phyloP scores from a whole-genome alignment of 2,888 invertebrate species.

The Meteorus colon region DNA sequence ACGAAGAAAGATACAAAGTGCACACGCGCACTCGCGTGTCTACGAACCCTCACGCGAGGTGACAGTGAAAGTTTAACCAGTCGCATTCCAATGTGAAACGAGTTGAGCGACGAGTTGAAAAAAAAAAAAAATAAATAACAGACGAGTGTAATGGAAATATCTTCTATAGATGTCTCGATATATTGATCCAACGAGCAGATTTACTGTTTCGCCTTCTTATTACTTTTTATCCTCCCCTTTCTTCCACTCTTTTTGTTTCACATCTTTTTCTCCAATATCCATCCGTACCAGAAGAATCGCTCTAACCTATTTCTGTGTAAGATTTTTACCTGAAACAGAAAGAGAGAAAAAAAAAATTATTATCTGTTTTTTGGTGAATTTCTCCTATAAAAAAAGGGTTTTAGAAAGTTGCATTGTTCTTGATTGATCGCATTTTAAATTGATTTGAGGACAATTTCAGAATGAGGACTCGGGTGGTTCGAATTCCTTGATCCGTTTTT shows the following conservation, averaged over 20 bases:
- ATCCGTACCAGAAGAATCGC: constrained; percentile 16
- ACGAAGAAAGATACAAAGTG: neutral
- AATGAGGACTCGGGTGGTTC: no score
- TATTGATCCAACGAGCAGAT: constrained; percentile 40
- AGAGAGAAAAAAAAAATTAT: neutral
- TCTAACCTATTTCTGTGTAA: neutral
- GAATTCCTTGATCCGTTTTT: no score
- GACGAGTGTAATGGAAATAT: constrained; percentile 42
- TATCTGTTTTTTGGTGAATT: no score
- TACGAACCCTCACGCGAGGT: constrained; percentile 59
- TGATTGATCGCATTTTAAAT: no score
- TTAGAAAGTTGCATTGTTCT: neutral
- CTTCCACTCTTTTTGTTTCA: neutral
- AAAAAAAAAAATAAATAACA: constrained; percentile 47
- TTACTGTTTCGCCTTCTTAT: constrained; percentile 16
- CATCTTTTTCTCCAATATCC: neutral
- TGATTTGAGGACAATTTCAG: no score
- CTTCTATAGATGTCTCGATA: constrained; percentile 37
- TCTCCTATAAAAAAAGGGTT: neutral
- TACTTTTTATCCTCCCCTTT: neutral
- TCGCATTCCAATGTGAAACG: constrained; percentile 60
- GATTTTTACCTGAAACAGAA: constrained; percentile 22
- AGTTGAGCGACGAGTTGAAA: constrained; percentile 51
- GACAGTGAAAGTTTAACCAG: constrained; percentile 68
- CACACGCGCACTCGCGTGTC: constrained; percentile 49